Base-by-base conservation (phyloP, 2,888 invertebrate species). In the Parasteatoda lunata region DNA sequence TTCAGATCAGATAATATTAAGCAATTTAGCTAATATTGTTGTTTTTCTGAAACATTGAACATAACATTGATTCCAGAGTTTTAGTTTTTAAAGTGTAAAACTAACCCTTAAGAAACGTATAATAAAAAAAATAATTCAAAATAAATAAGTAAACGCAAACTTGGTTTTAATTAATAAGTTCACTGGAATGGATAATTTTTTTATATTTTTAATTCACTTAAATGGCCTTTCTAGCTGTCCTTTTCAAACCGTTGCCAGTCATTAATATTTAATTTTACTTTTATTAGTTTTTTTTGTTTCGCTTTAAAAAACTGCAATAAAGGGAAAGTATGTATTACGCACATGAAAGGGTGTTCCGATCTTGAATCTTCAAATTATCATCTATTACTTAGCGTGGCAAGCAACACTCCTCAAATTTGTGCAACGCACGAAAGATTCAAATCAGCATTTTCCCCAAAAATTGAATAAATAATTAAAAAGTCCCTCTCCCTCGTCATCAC, bases 381-480 rank as follows among this genome's bases (percentile, higher is more conserved):
- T 59, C 59, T 59, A 9, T 8, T 59, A 13, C 59, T 59, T 30
- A 9, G 59, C 59, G 59, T 59, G 59, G 59, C 9, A n/a, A 59
- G 8, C n/a, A 59, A 59, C 59, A n/a, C 59, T 9, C 59, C n/a
- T 59, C 59, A 59, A 59, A 59, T 59, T 59, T 59, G 59, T 4
- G 59, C 4, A 13, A n/a, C 7, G 70, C 85, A 86, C 85, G 85
- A 65, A 86, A 86, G 85, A 86, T 80, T 86, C 85, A 80, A 86
- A 86, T 86, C 85, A 86, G 66, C 85, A 86, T 77, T 66, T 52
- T 52, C 15, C 70, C 48, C 68, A 71, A 86, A 77, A 84, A 86
- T 86, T 86, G 85, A 86, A 86, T 86, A 86, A 86, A 86, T 86
- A 86, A 86, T 86, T 86, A 86, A 86, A 80, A 86, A 80, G 54